A percentile compares a stretch with the other conserved stretches of the same genome.
phyloP scores from a whole-genome alignment of 2,113 vertebrate genomes.

The Centropristis striata region DNA sequence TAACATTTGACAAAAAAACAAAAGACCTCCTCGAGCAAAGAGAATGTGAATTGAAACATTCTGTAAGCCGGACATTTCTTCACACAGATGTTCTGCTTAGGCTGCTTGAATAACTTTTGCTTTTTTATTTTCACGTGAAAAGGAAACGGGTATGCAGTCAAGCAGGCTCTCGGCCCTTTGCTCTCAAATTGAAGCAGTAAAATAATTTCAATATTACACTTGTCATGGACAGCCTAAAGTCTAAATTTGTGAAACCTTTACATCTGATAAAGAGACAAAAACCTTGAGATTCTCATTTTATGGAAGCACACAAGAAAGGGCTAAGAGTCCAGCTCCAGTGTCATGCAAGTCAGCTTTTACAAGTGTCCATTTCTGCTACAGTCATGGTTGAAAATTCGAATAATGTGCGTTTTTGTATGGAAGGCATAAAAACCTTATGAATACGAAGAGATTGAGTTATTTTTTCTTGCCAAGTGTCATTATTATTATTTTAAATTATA shows the following conservation, averaged over 20 bases:
- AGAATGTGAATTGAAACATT: constrained; percentile 12
- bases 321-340: constrained; percentile 12
- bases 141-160: constrained; percentile 19
- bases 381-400: background rate
- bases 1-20: background rate
- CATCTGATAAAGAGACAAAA: constrained; percentile 21
- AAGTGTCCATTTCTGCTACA: background rate
- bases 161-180: constrained; percentile 12
- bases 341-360: constrained; percentile 7
- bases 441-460: background rate
- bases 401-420: background rate
- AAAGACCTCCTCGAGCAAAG: constrained; percentile 8
- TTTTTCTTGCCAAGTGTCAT: too few relatives aligned
- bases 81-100: constrained; percentile 12
- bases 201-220: constrained; percentile 39
- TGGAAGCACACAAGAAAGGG: background rate
- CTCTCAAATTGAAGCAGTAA: constrained; percentile 11
- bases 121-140: constrained; percentile 52
- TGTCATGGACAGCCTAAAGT: constrained; percentile 42
- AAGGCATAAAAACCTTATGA: background rate
- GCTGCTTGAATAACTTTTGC: constrained; percentile 14
- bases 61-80: constrained; percentile 18
- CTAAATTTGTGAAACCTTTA: constrained; percentile 30
- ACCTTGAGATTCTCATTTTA: constrained; percentile 43
- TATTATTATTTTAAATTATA: too few relatives aligned